A percentile compares a stretch with the other conserved stretches of the same genome.
Conservation (phyloP, 1,140 invertebrate species). For the Hyposmocoma kahamanoa region DNA sequence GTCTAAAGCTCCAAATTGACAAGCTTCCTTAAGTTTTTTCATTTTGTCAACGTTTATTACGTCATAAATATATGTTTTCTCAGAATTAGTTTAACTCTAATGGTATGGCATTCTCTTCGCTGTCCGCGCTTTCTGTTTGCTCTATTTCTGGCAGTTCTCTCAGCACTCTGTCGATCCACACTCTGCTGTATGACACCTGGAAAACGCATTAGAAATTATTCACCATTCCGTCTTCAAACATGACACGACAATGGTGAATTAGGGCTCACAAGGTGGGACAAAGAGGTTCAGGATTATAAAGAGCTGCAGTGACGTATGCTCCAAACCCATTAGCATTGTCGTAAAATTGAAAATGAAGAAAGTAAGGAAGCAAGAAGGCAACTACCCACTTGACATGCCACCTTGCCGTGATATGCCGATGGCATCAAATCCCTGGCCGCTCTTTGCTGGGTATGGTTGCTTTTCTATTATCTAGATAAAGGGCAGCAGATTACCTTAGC, state of each 20-base stretch:
- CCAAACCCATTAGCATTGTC: no score
- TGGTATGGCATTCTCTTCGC: constrained; percentile 45
- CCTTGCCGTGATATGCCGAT: not conserved
- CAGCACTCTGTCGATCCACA: constrained; percentile 47
- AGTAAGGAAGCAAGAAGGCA: not conserved
- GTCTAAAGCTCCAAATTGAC: no score
- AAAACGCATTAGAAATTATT: constrained; percentile 13
- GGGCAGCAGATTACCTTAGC: constrained; percentile 37
- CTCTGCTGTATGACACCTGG: constrained; percentile 49
- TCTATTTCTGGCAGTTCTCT: constrained; percentile 17
- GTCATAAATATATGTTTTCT: no score
- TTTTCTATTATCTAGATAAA: not conserved
- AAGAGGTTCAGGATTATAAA: not conserved
- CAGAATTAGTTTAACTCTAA: constrained; percentile 17
- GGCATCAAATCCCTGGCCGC: not conserved
- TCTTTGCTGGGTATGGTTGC: not conserved
- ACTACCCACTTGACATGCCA: not conserved
- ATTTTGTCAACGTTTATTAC: no score
- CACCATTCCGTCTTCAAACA: not conserved
- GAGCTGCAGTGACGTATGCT: no score
- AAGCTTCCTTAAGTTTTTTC: no score
- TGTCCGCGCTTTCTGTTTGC: constrained; percentile 39
- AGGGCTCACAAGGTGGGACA: not conserved
- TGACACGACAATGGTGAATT: not conserved
- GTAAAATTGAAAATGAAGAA: not conserved